Evolutionary conservation across 2,888 invertebrate genomes (phyloP), one percentile per base, ranked within the genome.

Genomic region (Gasteruption jaculator): DNA sequence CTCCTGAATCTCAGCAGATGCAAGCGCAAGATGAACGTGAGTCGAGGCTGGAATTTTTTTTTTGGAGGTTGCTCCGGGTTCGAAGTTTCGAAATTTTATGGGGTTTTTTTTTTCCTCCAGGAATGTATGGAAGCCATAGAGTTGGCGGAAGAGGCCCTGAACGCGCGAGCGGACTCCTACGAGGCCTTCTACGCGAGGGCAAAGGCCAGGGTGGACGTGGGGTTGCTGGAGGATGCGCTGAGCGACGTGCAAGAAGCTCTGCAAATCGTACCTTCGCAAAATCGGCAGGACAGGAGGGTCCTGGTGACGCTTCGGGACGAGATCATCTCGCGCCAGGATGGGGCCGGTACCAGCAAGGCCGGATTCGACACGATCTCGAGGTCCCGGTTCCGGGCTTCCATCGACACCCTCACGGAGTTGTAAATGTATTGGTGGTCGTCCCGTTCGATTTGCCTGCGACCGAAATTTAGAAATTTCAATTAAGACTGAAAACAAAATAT

Each of bases 141-240:
- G 63, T 76, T 93, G 52, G 92, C 94, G 6, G 84, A 87, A 22
- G 85, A 91, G 64, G 93, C 91, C 0, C 80, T 93, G 22, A 81
- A 82, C 33, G 76, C 91, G 46, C 87, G 89, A 52, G 86, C 91
- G 2, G 83, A 86, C 63, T 92, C 91, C 3, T 94, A 90, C 65
- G 94, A 94, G 73, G 93, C 93, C 4, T 91, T 84, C 57, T 94
- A 93, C 71, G 92, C 93, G 3, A 79, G 92, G 65, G 86, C 93
- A 0, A 84, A 93, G 62, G 93, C 92, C 5, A 82, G 85, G 47
- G 76, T 91, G 48, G 91, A 92, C 41, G 75, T 84, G 38, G 82
- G 81, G 68, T 74, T 82, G 3, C 79, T 83, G 18, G 85, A 87
- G 52, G 75, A 77, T 37, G 91, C 93, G 0, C 73, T 92, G 14